Conservation (phyloP, 2,888 invertebrate genomes). For the Helicoverpa assulta region DNA sequence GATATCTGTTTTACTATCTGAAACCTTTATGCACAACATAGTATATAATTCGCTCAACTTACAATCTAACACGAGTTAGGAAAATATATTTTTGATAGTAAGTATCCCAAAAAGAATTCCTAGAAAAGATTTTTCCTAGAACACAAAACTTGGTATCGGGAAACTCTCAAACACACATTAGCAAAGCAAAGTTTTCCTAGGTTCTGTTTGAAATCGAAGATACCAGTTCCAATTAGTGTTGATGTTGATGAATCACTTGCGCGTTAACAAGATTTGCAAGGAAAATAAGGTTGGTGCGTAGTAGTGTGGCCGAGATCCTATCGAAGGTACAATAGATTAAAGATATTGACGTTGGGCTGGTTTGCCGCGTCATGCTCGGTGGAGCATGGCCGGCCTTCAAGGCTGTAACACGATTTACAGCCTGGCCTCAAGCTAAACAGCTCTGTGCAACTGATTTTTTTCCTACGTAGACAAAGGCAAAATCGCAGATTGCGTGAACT, state of each 20-base stretch:
- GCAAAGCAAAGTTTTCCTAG: slow-evolving; percentile 18
- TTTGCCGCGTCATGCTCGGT: slow-evolving; percentile 83
- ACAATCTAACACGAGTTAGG: not conserved
- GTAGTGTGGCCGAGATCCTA: slow-evolving; percentile 46
- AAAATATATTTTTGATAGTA: slow-evolving; percentile 7
- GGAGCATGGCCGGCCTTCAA: slow-evolving; percentile 85
- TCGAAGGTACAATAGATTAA: slow-evolving; percentile 75
- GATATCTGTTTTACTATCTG: slow-evolving; percentile 15
- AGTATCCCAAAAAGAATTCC: not conserved
- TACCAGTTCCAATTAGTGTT: slow-evolving; percentile 41
- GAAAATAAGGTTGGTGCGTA: slow-evolving; percentile 30
- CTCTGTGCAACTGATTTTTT: slow-evolving; percentile 74
- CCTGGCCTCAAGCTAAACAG: slow-evolving; percentile 74
- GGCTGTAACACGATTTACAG: slow-evolving; percentile 84
- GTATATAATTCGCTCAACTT: not conserved
- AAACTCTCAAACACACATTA: slow-evolving; percentile 25
- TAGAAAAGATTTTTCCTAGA: slow-evolving; percentile 14
- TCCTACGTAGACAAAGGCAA: slow-evolving; percentile 41
- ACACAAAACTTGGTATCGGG: slow-evolving; percentile 5
- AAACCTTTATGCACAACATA: slow-evolving; percentile 26
- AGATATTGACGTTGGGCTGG: slow-evolving; percentile 80
- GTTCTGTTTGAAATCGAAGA: slow-evolving; percentile 16
- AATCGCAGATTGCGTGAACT: slow-evolving; percentile 39
- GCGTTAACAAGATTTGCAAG: slow-evolving; percentile 50
- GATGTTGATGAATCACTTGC: slow-evolving; percentile 46